These are phyloP conservation scores for Carcharodon carcharias DNA, from an alignment of 2,797 vertebrate species.

Conservation along the genomic window DNA sequence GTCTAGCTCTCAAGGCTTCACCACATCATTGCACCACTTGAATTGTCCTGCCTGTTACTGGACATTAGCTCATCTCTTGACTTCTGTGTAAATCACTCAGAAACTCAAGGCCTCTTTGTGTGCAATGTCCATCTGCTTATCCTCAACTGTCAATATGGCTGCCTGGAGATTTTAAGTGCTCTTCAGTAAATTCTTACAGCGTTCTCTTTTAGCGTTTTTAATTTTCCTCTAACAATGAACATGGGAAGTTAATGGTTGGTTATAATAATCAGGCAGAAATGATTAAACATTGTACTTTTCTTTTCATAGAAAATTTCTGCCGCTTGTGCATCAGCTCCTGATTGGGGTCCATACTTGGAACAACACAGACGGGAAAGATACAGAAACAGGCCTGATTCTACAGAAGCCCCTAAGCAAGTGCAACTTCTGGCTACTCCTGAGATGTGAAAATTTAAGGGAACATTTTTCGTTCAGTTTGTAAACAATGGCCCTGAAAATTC, in stretches of 20 bases:
- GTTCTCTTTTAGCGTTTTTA: too few species aligned
- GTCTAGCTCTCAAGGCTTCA: too few species aligned
- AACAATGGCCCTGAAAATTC: background rate
- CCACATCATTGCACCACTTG: too few species aligned
- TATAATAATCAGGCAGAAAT: background rate
- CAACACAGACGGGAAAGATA: constrained; percentile 72
- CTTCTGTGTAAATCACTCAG: too few species aligned
- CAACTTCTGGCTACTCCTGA: background rate
- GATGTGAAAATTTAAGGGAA: background rate
- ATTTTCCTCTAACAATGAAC: too few species aligned
- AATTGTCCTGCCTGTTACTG: too few species aligned
- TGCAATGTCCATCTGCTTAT: too few species aligned
- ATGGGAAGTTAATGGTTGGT: background rate
- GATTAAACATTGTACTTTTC: constrained; percentile 24
- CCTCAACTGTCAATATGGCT: too few species aligned
- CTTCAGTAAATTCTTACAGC: too few species aligned
- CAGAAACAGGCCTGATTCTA: constrained; percentile 47
- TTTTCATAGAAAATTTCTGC: constrained; percentile 65
- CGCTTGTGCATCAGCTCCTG: constrained; percentile 63
- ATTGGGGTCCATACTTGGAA: constrained; percentile 81
- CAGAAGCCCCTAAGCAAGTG: constrained; percentile 40
- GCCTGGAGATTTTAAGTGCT: too few species aligned
- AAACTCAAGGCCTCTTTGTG: too few species aligned
- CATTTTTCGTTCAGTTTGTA: background rate
- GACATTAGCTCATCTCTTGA: too few species aligned